phyloP scores from a whole-genome alignment of 2,797 vertebrate genomes.

The Fistularia tabacaria region DNA sequence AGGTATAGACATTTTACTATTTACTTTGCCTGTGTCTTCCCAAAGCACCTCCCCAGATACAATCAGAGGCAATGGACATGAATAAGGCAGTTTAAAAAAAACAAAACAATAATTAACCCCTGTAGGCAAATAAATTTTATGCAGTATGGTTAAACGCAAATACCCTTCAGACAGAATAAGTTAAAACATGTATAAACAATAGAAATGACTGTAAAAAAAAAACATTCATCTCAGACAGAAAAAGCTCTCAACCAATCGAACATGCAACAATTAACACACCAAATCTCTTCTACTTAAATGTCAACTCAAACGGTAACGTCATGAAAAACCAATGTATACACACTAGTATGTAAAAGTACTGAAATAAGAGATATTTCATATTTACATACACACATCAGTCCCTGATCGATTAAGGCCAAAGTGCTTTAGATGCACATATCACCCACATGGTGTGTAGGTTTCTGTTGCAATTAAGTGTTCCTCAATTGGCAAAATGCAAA shows the following conservation, averaged over 20 bases:
- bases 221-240: constrained; percentile 16
- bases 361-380: constrained; percentile 61
- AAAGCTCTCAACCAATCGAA: constrained; percentile 30
- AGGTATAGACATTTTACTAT: constrained; percentile 21
- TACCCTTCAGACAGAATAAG: constrained; percentile 41
- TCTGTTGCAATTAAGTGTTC: constrained; percentile 64
- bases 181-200: constrained; percentile 59
- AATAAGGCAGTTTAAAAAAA: constrained; percentile 71
- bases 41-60: constrained; percentile 42
- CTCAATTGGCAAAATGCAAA: constrained; percentile 62
- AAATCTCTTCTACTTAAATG: constrained; percentile 52
- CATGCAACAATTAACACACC: constrained; percentile 33
- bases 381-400: constrained; percentile 73
- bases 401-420: constrained; percentile 82
- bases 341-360: constrained; percentile 61
- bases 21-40: constrained; percentile 17
- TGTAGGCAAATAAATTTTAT: constrained; percentile 28
- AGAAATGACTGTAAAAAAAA: constrained; percentile 55
- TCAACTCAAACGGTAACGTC: constrained; percentile 38
- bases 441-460: constrained; percentile 54
- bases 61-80: constrained; percentile 63
- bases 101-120: constrained; percentile 17
- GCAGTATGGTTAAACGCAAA: constrained; percentile 43
- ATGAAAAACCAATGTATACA: constrained; percentile 52
- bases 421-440: constrained; percentile 54